These are phyloP conservation scores for Hylaeus volcanicus DNA, from an alignment of 1,140 invertebrate species.

Conservation along the genomic window DNA sequence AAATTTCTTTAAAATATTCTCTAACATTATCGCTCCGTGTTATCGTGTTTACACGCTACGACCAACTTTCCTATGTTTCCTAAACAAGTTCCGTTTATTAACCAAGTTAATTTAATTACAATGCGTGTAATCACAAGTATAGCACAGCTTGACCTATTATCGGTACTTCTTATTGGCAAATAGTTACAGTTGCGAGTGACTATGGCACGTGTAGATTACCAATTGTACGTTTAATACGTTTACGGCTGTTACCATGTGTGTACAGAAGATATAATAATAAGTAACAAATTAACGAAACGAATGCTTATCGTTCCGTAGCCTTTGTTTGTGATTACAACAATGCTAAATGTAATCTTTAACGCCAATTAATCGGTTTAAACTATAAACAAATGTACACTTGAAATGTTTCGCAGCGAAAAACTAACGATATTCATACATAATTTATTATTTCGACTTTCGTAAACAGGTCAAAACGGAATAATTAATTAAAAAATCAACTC, in stretches of 20 bases:
- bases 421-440: background rate
- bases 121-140: constrained; percentile 7
- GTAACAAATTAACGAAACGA: background rate
- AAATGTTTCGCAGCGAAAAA: background rate
- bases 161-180: constrained; percentile 10
- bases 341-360: constrained; percentile 9
- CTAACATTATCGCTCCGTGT: background rate
- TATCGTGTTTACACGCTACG: background rate
- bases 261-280: background rate
- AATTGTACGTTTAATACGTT: background rate
- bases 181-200: constrained; percentile 1
- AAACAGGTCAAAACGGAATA: background rate
- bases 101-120: background rate
- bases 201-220: constrained; percentile 2
- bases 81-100: background rate
- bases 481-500: background rate
- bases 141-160: constrained; percentile 18
- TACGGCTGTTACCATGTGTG: background rate
- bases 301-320: constrained; percentile 10
- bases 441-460: constrained; percentile 1
- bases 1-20: constrained; percentile 8
- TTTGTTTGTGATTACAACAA: background rate
- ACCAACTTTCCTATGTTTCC: background rate
- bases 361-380: background rate
- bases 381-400: background rate